Percentiles rank a stretch among this genome's conserved stretches.
phyloP scores from a whole-genome alignment of 2,113 vertebrate genomes.

The Strix aluco region DNA sequence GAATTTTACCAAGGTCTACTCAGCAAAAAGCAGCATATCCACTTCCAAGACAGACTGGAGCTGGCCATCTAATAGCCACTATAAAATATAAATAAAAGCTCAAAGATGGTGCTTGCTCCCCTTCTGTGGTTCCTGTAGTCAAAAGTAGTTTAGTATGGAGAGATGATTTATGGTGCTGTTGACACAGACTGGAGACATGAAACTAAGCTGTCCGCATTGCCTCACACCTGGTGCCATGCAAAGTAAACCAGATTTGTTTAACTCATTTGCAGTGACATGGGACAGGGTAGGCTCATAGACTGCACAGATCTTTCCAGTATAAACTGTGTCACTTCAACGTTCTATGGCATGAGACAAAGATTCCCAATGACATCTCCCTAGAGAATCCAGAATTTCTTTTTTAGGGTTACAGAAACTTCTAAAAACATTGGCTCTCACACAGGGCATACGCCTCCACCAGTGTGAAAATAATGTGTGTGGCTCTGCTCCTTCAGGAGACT shows the following conservation, averaged over 20 bases:
- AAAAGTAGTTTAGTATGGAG: too few relatives aligned
- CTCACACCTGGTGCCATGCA: too few relatives aligned
- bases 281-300: too few relatives aligned
- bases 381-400: not conserved
- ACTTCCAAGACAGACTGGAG: not conserved
- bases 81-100: too few relatives aligned
- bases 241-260: too few relatives aligned
- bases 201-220: too few relatives aligned
- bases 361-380: not conserved
- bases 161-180: too few relatives aligned
- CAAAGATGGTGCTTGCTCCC: too few relatives aligned
- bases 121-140: too few relatives aligned
- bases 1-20: not conserved
- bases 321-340: not conserved
- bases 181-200: too few relatives aligned
- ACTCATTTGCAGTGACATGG: too few relatives aligned
- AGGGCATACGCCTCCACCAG: not conserved
- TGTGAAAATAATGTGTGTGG: conserved; percentile 43
- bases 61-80: not conserved
- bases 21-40: not conserved
- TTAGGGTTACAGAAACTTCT: conserved; percentile 2
- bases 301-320: too few relatives aligned
- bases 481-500: conserved; percentile 27
- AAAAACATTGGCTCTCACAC: not conserved
- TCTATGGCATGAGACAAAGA: rapidly evolving